A percentile compares a stretch with the other conserved stretches of the same genome.
Evolutionary conservation across 1,140 invertebrate genomes (phyloP).

Genomic region (Delia radicum): DNA sequence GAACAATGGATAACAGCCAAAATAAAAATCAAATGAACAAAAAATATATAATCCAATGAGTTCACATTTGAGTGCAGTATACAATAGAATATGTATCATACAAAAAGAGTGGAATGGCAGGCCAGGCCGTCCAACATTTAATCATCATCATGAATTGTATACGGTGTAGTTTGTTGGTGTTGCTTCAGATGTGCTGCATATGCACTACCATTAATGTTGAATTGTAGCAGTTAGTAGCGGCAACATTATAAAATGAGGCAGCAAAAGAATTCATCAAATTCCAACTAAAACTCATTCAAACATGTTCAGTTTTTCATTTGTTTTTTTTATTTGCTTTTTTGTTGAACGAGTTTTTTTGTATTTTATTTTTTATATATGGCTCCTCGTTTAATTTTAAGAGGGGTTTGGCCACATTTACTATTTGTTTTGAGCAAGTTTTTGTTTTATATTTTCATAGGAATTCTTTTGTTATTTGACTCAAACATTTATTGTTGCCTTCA

Average conservation of each 20-base stretch:
- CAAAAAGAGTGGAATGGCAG: not conserved
- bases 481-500: too few species aligned
- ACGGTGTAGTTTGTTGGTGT: not conserved
- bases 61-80: not conserved
- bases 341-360: not conserved
- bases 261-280: too few species aligned
- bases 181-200: not conserved
- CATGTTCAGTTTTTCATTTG: not conserved
- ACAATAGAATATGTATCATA: not conserved
- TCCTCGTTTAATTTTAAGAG: too few species aligned
- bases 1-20: slow-evolving; percentile 2
- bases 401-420: too few species aligned
- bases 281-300: too few species aligned
- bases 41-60: not conserved
- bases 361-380: too few species aligned
- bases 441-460: too few species aligned
- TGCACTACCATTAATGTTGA: not conserved
- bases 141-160: not conserved
- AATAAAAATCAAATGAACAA: not conserved
- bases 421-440: too few species aligned
- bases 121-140: not conserved
- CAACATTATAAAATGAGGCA: not conserved
- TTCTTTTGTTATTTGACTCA: too few species aligned
- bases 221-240: not conserved
- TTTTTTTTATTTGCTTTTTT: not conserved